Evolutionary conservation across 2,888 invertebrate species (phyloP).

Genomic region (Spatulosminthurus flaviceps): DNA sequence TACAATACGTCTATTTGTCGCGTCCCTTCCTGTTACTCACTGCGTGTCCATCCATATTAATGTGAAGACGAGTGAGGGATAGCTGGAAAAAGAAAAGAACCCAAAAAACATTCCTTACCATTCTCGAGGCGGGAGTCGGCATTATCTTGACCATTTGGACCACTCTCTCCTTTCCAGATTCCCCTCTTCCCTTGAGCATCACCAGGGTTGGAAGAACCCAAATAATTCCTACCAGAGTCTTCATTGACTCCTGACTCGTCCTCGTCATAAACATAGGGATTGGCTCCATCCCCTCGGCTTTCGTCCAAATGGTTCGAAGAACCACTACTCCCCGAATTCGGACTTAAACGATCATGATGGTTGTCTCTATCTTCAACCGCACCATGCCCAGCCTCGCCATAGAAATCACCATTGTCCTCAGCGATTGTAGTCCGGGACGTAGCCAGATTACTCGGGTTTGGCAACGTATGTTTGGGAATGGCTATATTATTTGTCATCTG

Average conservation of each 20-base stretch:
- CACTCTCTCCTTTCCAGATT: slow-evolving; percentile 60
- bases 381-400: slow-evolving; percentile 49
- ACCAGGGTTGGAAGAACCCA: slow-evolving; percentile 52
- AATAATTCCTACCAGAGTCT: slow-evolving; percentile 54
- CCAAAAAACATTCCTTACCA: slow-evolving; percentile 52
- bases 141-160: slow-evolving; percentile 58
- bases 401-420: slow-evolving; percentile 50
- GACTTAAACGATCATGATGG: slow-evolving; percentile 58
- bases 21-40: slow-evolving; percentile 1
- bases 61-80: not conserved
- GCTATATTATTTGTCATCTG: slow-evolving; percentile 64
- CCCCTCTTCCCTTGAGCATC: slow-evolving; percentile 63
- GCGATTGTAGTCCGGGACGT: slow-evolving; percentile 62
- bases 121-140: slow-evolving; percentile 61
- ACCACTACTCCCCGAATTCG: slow-evolving; percentile 57
- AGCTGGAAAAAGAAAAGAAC: not conserved
- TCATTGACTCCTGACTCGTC: slow-evolving; percentile 55
- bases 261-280: slow-evolving; percentile 49
- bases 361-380: slow-evolving; percentile 53
- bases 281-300: slow-evolving; percentile 53
- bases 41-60: slow-evolving; percentile 1
- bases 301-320: slow-evolving; percentile 62
- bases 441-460: slow-evolving; percentile 64
- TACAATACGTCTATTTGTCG: not conserved
- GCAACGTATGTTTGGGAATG: slow-evolving; percentile 63